Percentiles rank a stretch among this genome's conserved stretches.
Evolutionary conservation across 2,113 vertebrate species (phyloP).

Genomic region (Corapipo altera): DNA sequence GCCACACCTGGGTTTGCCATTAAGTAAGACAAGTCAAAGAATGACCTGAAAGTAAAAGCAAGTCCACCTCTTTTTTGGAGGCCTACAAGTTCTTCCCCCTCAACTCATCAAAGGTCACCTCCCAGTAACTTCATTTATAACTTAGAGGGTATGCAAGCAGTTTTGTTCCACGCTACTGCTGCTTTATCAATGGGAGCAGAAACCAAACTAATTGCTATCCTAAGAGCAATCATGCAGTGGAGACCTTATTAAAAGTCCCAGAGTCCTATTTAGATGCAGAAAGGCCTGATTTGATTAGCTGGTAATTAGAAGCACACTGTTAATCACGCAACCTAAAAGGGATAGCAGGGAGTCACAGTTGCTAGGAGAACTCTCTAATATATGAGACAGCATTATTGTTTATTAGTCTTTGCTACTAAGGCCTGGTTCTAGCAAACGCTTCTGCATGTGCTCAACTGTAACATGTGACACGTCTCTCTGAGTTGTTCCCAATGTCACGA

Average conservation of each 20-base stretch:
- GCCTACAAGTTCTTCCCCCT: not conserved
- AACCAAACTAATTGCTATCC: conserved; percentile 27
- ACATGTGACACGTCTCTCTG: not conserved
- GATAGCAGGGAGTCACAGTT: not conserved
- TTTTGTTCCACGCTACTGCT: not conserved
- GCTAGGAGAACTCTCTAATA: not conserved
- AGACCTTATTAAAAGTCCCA: conserved; percentile 42
- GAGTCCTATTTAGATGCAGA: conserved; percentile 16
- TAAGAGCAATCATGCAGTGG: not conserved
- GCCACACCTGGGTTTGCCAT: not conserved
- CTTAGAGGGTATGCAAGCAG: not conserved
- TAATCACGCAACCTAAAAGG: not conserved
- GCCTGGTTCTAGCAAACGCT: not conserved
- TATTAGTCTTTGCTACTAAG: not conserved
- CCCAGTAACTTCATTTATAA: not conserved
- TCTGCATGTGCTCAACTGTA: not conserved
- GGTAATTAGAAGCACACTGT: conserved; percentile 41
- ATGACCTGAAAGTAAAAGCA: not conserved
- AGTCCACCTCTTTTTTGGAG: not conserved
- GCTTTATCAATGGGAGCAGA: conserved; percentile 25
- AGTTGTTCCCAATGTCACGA: not conserved
- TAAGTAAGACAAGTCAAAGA: not conserved
- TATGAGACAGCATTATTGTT: not conserved
- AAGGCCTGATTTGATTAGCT: conserved; percentile 53
- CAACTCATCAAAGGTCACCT: not conserved